These are phyloP conservation scores for Zalophus californianus DNA, from an alignment of 2,797 vertebrate genomes.

Conservation along the genomic window DNA sequence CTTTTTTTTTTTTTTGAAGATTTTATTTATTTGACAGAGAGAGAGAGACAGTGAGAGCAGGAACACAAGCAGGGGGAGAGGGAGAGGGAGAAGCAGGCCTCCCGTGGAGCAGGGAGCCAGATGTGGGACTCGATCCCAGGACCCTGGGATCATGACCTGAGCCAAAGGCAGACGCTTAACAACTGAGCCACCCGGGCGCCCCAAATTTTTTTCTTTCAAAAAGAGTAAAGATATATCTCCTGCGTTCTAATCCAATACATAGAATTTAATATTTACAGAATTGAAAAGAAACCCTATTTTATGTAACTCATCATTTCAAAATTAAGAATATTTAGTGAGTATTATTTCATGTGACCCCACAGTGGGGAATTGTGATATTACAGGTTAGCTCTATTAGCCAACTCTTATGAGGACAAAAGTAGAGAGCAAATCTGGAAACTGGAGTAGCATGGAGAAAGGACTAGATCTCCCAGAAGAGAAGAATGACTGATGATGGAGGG, in stretches of 20 bases:
- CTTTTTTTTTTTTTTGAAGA: too few relatives aligned
- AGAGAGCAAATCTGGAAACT: background rate
- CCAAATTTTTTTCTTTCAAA: background rate
- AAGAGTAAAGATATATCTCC: background rate
- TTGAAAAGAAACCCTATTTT: background rate
- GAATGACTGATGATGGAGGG: background rate
- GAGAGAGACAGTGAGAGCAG: too few relatives aligned
- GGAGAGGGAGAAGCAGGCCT: too few relatives aligned
- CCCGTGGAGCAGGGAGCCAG: too few relatives aligned
- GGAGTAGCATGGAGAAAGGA: background rate
- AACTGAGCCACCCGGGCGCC: too few relatives aligned
- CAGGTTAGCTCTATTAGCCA: background rate
- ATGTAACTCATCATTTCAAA: conserved; percentile 16
- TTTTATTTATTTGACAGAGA: too few relatives aligned
- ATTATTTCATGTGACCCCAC: background rate
- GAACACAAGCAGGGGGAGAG: too few relatives aligned
- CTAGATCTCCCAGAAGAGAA: background rate
- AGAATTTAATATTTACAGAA: background rate
- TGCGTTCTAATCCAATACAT: background rate
- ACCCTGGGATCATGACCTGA: too few relatives aligned
- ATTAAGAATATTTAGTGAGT: background rate
- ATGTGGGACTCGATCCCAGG: too few relatives aligned
- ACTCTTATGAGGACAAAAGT: background rate
- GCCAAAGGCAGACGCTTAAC: too few relatives aligned
- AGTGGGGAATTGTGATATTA: background rate